phyloP scores from a whole-genome alignment of 2,888 invertebrate species.

The Melanophora roralis region DNA sequence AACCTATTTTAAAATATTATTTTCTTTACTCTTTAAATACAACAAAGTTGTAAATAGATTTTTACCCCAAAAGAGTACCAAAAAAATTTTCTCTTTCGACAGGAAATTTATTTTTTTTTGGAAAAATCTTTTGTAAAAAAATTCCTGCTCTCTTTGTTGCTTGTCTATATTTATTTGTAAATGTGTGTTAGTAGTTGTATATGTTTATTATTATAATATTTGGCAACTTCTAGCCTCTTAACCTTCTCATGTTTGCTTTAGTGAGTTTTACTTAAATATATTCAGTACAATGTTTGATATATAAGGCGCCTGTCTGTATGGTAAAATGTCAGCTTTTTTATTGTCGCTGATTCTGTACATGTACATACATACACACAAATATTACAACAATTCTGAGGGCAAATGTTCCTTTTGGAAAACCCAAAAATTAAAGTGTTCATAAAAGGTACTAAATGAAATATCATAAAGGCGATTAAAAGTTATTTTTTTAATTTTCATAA shows the following conservation, averaged over 20 bases:
- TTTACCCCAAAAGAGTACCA: background rate
- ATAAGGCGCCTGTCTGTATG: conserved; percentile 62
- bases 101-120: background rate
- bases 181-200: background rate
- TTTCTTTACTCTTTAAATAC: conserved; percentile 25
- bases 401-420: conserved; percentile 33
- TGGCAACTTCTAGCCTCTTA: conserved; percentile 10
- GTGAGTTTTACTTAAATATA: conserved; percentile 51
- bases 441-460: background rate
- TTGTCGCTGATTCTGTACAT: conserved; percentile 21
- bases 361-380: background rate
- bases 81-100: background rate
- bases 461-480: background rate
- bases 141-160: background rate
- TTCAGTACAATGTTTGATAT: conserved; percentile 56
- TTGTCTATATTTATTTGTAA: background rate
- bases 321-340: conserved; percentile 56
- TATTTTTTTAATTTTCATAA: too few species aligned
- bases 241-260: conserved; percentile 16
- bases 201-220: conserved; percentile 10
- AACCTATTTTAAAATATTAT: conserved; percentile 19
- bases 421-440: too few species aligned
- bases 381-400: background rate
- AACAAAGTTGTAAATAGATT: background rate
- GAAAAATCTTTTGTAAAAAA: background rate